Base-by-base conservation (phyloP, 1,140 invertebrate genomes). In the Drosophila lacertosa region DNA sequence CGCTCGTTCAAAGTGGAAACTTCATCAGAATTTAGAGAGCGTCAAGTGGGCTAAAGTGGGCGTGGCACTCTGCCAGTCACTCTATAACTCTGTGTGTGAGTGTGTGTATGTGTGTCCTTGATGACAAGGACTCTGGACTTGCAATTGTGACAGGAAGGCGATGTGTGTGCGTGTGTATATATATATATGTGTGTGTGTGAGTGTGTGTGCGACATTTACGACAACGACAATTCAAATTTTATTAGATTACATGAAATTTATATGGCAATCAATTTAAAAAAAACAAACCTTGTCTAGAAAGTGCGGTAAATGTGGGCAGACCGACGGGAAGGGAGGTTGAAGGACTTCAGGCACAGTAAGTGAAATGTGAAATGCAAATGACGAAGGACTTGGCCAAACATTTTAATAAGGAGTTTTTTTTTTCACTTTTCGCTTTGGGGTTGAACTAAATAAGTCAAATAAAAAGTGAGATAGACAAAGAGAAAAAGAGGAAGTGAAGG, bases 171-270 rank as follows among this genome's bases (percentile, higher is more conserved):
- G 29, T 22, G 29, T 37, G 13, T 47, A 15, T 39, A 5, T 5
- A 32, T 44, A 16, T 66, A 9, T 33, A 29, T 42, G 5, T 20
- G 10, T 20, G 18, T 16, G 45, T 70, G 37, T 39, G 24, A 22
- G 47, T 57, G 50, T 35, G 57, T 63, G 66, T 48, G 22, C 20
- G 37, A 44, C 48, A 64, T 63, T 69, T 55, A 51, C 60, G 51
- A 74, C 65, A 76, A 88, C 74, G 69, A 89, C 83, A 82, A 82
- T 88, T 88, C 83, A 89, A 88, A 88, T 82, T 89, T 89, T 83
- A 88, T 88, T 82, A 78, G 83, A 88, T 88, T 89, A 82, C 82
- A 78, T 72, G 77, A 82, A 88, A 89, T 89, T 88, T 88, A 88
- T 88, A 74, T 83, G 83, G 74, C 77, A 88, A 88, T 88, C 83